Evolutionary conservation across 2,888 invertebrate species (phyloP).

Genomic region (Spicauda simplicius): DNA sequence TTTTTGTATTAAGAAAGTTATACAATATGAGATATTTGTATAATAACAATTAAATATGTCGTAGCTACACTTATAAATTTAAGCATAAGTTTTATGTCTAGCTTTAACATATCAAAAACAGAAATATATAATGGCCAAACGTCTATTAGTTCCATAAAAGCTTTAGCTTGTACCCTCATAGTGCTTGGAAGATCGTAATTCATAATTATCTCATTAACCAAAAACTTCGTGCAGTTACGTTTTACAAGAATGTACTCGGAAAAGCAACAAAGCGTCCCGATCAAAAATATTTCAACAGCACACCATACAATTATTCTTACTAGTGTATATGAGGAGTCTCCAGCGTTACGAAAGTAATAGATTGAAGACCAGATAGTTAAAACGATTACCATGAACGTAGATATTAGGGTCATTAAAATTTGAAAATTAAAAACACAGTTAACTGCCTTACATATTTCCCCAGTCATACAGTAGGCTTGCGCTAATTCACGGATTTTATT

Average conservation of each 20-base stretch:
- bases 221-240: slow-evolving; percentile 56
- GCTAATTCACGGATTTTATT: slow-evolving; percentile 61
- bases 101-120: slow-evolving; percentile 65
- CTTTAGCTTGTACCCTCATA: slow-evolving; percentile 64
- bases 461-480: slow-evolving; percentile 54
- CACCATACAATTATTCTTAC: slow-evolving; percentile 57
- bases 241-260: slow-evolving; percentile 47
- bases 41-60: slow-evolving; percentile 68
- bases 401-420: slow-evolving; percentile 61
- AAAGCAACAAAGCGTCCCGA: slow-evolving; percentile 25
- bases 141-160: slow-evolving; percentile 66
- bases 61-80: slow-evolving; percentile 70
- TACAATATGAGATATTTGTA: slow-evolving; percentile 65
- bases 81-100: slow-evolving; percentile 66
- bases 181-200: slow-evolving; percentile 61
- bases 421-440: slow-evolving; percentile 62
- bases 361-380: slow-evolving; percentile 61
- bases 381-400: slow-evolving; percentile 58
- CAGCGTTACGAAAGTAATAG: slow-evolving; percentile 45
- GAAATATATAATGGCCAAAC: slow-evolving; percentile 56
- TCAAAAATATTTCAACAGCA: slow-evolving; percentile 48
- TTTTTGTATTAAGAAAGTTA: slow-evolving; percentile 28
- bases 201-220: slow-evolving; percentile 67
- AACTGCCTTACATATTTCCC: slow-evolving; percentile 53
- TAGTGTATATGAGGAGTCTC: slow-evolving; percentile 42